Conservation (phyloP, 2,113 vertebrate species). For the Pelecanoides urinatrix region DNA sequence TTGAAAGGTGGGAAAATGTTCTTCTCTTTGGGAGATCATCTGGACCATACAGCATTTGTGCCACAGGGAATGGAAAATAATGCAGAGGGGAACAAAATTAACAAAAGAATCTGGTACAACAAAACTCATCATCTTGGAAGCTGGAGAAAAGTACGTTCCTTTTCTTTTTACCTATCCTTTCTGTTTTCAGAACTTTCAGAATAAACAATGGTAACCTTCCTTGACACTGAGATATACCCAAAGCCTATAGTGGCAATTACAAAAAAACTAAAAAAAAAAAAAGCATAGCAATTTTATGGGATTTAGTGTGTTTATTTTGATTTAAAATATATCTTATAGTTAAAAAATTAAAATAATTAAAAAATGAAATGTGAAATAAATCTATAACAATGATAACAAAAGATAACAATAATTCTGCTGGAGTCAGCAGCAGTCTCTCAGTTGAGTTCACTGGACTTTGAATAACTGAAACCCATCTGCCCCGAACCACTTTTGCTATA, state of each 20-base stretch:
- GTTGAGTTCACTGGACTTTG: neutral
- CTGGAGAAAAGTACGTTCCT: neutral
- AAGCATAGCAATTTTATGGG: neutral
- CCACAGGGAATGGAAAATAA: neutral
- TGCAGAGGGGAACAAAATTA: neutral
- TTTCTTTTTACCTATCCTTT: neutral
- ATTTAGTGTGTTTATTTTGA: neutral
- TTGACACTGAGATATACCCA: neutral
- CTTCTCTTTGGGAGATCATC: neutral
- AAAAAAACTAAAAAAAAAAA: neutral
- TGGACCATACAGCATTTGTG: neutral
- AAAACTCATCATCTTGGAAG: neutral
- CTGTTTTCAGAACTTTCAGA: neutral
- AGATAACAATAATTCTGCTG: neutral
- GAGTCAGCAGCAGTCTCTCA: neutral
- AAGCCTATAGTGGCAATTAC: neutral
- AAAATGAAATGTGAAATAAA: neutral
- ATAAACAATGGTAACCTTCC: neutral
- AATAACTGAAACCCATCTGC: neutral
- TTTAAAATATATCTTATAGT: neutral
- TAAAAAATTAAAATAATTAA: neutral
- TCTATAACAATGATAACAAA: neutral
- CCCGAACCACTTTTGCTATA: accelerated
- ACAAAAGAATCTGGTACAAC: neutral
- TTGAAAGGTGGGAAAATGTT: neutral